A percentile compares a stretch with the other conserved stretches of the same genome.
phyloP scores from a whole-genome alignment of 2,797 vertebrate genomes.

The Microctenopoma lineatum region DNA sequence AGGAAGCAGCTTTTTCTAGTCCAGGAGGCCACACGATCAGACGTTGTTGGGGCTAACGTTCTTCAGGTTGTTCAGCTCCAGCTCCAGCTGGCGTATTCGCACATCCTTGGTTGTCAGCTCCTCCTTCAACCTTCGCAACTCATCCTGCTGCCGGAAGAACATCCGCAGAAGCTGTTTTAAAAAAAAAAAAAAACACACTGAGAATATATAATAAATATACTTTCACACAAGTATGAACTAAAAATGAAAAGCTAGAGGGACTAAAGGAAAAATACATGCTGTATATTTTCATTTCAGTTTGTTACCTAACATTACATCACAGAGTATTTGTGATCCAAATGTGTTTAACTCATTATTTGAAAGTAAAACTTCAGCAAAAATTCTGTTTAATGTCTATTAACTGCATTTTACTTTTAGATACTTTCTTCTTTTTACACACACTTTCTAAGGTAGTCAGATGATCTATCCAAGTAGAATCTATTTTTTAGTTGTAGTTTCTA shows the following conservation, averaged over 20 bases:
- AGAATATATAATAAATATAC: not conserved
- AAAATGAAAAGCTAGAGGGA: not conserved
- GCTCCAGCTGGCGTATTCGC: constrained; percentile 93
- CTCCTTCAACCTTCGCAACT: constrained; percentile 93
- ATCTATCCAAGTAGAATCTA: too few species aligned
- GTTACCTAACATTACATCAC: not conserved
- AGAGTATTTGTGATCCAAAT: not conserved
- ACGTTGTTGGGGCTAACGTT: constrained; percentile 94
- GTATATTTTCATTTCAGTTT: not conserved
- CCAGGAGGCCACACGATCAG: constrained; percentile 80
- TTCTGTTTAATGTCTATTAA: too few species aligned
- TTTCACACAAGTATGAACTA: not conserved
- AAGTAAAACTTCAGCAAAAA: too few species aligned
- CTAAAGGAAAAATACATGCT: not conserved
- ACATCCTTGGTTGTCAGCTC: constrained; percentile 93
- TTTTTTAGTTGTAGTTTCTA: too few species aligned
- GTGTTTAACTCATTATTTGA: not conserved
- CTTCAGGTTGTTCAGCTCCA: constrained; percentile 95
- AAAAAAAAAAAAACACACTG: not conserved
- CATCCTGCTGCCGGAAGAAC: constrained; percentile 98
- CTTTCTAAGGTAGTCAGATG: too few species aligned
- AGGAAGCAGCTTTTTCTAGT: constrained; percentile 65
- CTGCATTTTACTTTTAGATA: too few species aligned
- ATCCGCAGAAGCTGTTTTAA: constrained; percentile 90
- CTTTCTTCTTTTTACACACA: too few species aligned